Percentiles rank a stretch among this genome's conserved stretches.
These are phyloP conservation scores for Streptopelia turtur DNA, from an alignment of 2,797 vertebrate genomes.

Conservation along the genomic window DNA sequence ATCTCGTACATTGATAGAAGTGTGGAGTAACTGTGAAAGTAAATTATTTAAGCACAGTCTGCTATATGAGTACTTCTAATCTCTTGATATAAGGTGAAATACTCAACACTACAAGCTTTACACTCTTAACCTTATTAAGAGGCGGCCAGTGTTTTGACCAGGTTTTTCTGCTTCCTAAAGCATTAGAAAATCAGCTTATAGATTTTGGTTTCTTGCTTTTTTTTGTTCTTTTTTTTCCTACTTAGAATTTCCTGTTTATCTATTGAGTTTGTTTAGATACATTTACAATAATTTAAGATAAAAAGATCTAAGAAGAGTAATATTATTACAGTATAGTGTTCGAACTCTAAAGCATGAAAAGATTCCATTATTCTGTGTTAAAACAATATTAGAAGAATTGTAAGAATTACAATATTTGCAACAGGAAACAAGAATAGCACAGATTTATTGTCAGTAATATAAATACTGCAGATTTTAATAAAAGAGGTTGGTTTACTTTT, in stretches of 20 bases:
- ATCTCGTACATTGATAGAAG: neutral
- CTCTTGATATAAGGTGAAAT: neutral
- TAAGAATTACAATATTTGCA: neutral
- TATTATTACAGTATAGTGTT: neutral
- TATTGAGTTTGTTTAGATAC: neutral
- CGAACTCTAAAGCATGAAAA: neutral
- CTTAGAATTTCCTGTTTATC: neutral
- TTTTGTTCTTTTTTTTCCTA: neutral
- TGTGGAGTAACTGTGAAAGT: neutral
- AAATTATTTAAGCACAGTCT: neutral
- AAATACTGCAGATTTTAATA: neutral
- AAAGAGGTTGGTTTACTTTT: neutral
- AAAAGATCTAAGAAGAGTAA: neutral
- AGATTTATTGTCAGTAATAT: neutral
- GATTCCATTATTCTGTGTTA: neutral
- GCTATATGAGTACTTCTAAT: neutral
- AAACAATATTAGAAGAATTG: neutral
- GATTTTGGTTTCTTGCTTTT: fast-evolving
- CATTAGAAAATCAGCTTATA: neutral
- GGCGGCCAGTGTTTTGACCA: neutral
- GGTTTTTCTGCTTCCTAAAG: neutral
- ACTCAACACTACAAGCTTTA: neutral
- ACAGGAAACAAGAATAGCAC: neutral
- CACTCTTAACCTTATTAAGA: neutral
- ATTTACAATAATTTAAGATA: neutral